These are phyloP conservation scores for Sinohyriopsis cumingii DNA, from an alignment of 2,888 invertebrate genomes.

Conservation along the genomic window DNA sequence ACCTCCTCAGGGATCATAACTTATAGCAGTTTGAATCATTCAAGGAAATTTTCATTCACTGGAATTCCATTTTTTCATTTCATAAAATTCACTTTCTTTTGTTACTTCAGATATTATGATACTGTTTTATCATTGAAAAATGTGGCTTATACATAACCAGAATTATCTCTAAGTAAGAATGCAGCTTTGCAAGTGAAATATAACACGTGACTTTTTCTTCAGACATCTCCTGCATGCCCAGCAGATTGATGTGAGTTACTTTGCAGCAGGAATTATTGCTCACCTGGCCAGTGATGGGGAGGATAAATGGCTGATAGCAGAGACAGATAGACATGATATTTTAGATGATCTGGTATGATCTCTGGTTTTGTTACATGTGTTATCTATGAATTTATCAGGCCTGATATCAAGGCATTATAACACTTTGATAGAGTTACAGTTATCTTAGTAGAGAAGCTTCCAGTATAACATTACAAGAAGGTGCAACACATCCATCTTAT, in stretches of 20 bases:
- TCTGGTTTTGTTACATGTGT: neutral
- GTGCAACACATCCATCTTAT: no score
- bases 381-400: neutral
- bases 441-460: neutral
- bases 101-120: no score
- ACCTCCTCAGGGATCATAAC: no score
- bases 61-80: no score
- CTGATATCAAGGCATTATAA: neutral
- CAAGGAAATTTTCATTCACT: no score
- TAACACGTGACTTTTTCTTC: conserved; percentile 15
- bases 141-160: no score
- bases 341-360: conserved; percentile 74
- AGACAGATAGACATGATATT: conserved; percentile 67
- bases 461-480: no score
- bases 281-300: conserved; percentile 79
- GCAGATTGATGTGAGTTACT: conserved; percentile 79
- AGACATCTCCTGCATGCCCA: conserved; percentile 75
- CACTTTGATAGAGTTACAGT: conserved; percentile 1
- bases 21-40: no score
- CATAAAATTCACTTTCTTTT: no score
- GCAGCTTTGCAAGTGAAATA: neutral
- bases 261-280: conserved; percentile 83
- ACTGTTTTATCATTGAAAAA: no score
- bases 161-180: no score
- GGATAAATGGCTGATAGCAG: conserved; percentile 74